A percentile compares a stretch with the other conserved stretches of the same genome.
phyloP scores from a whole-genome alignment of 2,888 invertebrate species.

The Standfussiana lucernea region DNA sequence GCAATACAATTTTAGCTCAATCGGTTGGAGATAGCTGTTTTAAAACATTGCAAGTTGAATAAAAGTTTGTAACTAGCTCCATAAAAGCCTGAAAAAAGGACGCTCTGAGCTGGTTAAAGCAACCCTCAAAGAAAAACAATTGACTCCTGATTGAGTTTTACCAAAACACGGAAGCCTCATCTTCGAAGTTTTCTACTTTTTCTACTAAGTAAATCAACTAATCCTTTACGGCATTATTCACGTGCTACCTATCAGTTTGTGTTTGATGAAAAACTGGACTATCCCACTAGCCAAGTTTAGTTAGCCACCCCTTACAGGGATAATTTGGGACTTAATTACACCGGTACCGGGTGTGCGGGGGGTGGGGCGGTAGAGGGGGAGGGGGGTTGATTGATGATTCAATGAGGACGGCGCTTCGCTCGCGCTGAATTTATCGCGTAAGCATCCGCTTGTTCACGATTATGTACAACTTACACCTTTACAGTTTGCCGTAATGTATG shows the following conservation, averaged over 20 bases:
- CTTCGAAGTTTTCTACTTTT: not conserved
- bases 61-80: not conserved
- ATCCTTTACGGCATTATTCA: not conserved
- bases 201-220: not conserved
- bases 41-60: not conserved
- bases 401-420: conserved; percentile 70
- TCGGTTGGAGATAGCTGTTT: not conserved
- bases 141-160: not conserved
- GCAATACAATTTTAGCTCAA: not conserved
- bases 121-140: not conserved
- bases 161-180: not conserved
- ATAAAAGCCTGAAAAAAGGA: not conserved
- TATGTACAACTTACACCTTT: conserved; percentile 63
- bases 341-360: conserved; percentile 59
- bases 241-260: not conserved
- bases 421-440: conserved; percentile 71
- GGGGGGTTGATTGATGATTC: conserved; percentile 78
- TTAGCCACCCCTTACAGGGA: conserved; percentile 67
- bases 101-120: not conserved
- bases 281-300: conserved; percentile 48
- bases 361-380: conserved; percentile 32
- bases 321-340: conserved; percentile 80
- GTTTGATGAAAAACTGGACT: conserved; percentile 2
- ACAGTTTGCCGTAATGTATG: conserved; percentile 54
- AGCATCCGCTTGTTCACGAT: conserved; percentile 62